Conservation (phyloP, 1,140 invertebrate species). For the Procambarus clarkii region DNA sequence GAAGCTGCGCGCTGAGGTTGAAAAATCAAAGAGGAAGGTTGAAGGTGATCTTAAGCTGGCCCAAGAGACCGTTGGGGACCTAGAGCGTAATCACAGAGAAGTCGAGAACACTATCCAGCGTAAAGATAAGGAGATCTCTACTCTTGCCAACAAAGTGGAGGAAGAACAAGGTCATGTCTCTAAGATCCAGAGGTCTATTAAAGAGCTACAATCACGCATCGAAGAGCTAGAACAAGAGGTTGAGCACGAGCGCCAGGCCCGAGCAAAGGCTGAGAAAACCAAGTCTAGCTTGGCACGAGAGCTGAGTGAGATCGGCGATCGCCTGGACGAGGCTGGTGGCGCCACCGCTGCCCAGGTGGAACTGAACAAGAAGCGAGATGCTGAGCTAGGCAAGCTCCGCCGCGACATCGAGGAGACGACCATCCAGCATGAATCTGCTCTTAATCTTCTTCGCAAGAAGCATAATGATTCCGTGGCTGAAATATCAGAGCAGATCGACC, state of each 20-base stretch:
- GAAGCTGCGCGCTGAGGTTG: slow-evolving; percentile 89
- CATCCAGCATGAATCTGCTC: slow-evolving; percentile 47
- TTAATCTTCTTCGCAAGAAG: slow-evolving; percentile 37
- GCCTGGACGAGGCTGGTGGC: slow-evolving; percentile 93
- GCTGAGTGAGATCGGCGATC: slow-evolving; percentile 24
- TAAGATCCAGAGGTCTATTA: slow-evolving; percentile 97
- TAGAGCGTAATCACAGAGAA: slow-evolving; percentile 35
- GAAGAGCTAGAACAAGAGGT: slow-evolving; percentile 98
- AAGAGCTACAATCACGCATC: slow-evolving; percentile 92
- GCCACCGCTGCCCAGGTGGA: slow-evolving; percentile 81
- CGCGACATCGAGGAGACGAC: slow-evolving; percentile 44
- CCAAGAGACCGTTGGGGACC: slow-evolving; percentile 35
- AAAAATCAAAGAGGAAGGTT: slow-evolving; percentile 76
- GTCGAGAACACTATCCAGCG: slow-evolving; percentile 25
- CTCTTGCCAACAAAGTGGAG: slow-evolving; percentile 94
- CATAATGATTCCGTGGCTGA: slow-evolving; percentile 82
- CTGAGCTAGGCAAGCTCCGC: slow-evolving; percentile 42
- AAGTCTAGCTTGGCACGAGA: slow-evolving; percentile 29
- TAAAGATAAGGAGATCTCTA: slow-evolving; percentile 94
- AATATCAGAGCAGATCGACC: slow-evolving; percentile 99
- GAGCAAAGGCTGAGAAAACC: slow-evolving; percentile 87
- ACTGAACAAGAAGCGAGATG: slow-evolving; percentile 48
- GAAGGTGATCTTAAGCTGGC: slow-evolving; percentile 76
- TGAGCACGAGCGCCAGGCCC: slow-evolving; percentile 96
- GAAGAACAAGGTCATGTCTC: slow-evolving; percentile 97